phyloP scores from a whole-genome alignment of 2,113 vertebrate genomes.

The Larimichthys polyactis region DNA sequence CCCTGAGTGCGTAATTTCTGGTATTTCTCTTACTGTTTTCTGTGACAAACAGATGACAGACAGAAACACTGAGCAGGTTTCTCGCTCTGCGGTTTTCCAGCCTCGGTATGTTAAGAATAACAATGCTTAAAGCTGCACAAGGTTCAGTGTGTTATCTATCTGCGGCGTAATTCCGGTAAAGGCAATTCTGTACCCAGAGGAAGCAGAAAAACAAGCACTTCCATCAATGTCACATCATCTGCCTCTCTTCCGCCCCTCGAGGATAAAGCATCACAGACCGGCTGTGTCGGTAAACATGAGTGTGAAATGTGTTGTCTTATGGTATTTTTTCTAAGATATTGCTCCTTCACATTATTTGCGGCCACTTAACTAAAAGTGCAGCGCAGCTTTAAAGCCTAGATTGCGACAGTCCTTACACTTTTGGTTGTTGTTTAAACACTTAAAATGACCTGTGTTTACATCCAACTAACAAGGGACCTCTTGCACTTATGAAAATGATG shows the following conservation, averaged over 20 bases:
- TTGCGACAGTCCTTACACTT: background rate
- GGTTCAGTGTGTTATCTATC: background rate
- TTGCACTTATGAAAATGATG: background rate
- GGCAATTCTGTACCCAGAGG: background rate
- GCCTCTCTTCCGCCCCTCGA: background rate
- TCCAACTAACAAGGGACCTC: conserved; percentile 6
- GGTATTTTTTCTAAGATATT: background rate
- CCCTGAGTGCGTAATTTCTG: conserved; percentile 41
- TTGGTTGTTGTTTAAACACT: background rate
- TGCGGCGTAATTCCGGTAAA: background rate
- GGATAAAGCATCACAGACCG: background rate
- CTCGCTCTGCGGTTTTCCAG: background rate
- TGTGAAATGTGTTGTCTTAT: background rate
- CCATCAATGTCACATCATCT: conserved; percentile 13
- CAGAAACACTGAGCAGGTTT: background rate
- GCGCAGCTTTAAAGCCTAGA: background rate
- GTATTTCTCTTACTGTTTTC: conserved; percentile 39
- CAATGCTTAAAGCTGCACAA: background rate
- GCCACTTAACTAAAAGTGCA: background rate
- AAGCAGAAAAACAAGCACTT: conserved; percentile 21
- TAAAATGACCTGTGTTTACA: background rate
- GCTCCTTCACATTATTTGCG: background rate
- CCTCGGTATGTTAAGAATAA: background rate
- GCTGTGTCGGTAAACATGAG: conserved; percentile 11
- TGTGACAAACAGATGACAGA: conserved; percentile 16